Conservation (phyloP, 2,888 invertebrate genomes). For the Plemyria rubiginata region DNA sequence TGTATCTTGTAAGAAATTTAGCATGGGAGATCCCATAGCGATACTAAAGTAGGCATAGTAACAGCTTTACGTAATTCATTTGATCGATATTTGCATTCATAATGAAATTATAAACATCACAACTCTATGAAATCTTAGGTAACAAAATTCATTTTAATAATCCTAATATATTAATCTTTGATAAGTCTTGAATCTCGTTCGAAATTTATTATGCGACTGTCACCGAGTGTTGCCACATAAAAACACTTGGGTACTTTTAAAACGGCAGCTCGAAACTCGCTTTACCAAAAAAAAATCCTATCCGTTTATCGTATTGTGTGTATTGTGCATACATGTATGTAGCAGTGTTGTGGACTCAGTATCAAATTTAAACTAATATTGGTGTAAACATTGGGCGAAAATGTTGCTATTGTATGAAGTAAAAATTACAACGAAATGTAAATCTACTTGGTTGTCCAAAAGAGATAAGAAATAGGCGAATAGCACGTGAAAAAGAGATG, state of each 20-base stretch:
- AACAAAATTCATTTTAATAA: constrained; percentile 18
- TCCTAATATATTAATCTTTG: constrained; percentile 15
- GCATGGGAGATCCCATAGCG: constrained; percentile 11
- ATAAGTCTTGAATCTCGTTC: constrained; percentile 26
- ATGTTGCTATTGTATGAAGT: constrained; percentile 22
- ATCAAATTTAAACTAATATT: constrained; percentile 11
- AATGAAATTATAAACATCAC: constrained; percentile 24
- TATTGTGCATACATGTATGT: constrained; percentile 30
- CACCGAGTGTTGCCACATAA: not conserved
- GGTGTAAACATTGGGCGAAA: constrained; percentile 15
- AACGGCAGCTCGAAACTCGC: constrained; percentile 24
- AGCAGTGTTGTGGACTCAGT: constrained; percentile 26
- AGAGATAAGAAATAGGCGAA: constrained; percentile 1
- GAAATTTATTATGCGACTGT: constrained; percentile 16
- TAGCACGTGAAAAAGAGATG: constrained; percentile 6
- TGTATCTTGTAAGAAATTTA: constrained; percentile 14
- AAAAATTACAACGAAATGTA: constrained; percentile 31
- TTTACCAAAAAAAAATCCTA: constrained; percentile 40
- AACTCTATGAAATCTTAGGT: constrained; percentile 16
- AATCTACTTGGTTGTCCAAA: constrained; percentile 19
- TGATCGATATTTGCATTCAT: constrained; percentile 20
- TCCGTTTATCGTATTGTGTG: constrained; percentile 36
- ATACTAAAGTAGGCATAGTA: constrained; percentile 20
- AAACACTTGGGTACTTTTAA: constrained; percentile 2
- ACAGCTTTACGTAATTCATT: constrained; percentile 23